Evolutionary conservation across 1,140 invertebrate genomes (phyloP).

Genomic region (Ylistrum balloti): DNA sequence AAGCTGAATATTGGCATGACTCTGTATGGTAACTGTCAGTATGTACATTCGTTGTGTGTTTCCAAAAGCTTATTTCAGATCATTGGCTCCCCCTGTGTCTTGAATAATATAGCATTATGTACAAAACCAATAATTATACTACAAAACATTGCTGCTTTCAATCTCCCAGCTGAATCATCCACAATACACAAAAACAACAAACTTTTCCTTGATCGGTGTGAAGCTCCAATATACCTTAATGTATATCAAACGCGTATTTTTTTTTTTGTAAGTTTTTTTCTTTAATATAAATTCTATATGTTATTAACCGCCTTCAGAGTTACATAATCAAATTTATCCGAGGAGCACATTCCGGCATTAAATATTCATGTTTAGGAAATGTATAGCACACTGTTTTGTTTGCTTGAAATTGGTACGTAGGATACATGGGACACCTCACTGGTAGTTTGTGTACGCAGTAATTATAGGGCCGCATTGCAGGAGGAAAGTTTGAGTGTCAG

Average conservation of each 20-base stretch:
- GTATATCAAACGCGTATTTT: neutral
- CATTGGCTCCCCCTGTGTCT: neutral
- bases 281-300: neutral
- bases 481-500: neutral
- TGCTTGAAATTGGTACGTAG: neutral
- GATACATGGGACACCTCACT: neutral
- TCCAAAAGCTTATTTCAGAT: neutral
- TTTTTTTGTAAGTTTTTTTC: neutral
- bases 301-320: neutral
- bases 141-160: neutral
- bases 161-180: neutral
- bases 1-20: neutral
- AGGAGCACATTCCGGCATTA: neutral
- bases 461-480: neutral
- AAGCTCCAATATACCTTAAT: neutral
- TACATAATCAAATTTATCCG: neutral
- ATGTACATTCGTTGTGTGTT: neutral
- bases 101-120: neutral
- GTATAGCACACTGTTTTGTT: neutral
- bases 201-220: neutral
- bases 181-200: neutral
- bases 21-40: neutral
- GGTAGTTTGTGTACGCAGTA: conserved; percentile 6
- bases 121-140: neutral
- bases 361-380: conserved; percentile 20